These are phyloP conservation scores for Trichomalopsis sarcophagae DNA, from an alignment of 1,140 invertebrate genomes.

Conservation along the genomic window DNA sequence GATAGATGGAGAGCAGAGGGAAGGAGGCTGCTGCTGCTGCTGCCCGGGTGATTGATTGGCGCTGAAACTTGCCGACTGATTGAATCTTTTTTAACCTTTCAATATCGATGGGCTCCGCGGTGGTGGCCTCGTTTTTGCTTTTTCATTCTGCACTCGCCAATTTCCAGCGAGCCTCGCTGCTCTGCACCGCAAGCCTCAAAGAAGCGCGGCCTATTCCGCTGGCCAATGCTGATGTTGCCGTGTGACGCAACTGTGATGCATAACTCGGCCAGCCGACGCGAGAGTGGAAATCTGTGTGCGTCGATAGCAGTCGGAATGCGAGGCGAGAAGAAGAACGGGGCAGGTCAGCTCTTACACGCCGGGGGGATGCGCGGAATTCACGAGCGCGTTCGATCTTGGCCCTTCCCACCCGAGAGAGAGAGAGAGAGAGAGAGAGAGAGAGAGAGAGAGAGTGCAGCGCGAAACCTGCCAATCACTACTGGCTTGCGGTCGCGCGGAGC, in stretches of 20 bases:
- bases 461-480: constrained; percentile 46
- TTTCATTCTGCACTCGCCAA: not conserved
- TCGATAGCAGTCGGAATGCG: not conserved
- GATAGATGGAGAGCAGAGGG: constrained; percentile 52
- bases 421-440: not conserved
- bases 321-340: not conserved
- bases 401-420: not conserved
- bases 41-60: constrained; percentile 70
- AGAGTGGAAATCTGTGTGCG: not conserved
- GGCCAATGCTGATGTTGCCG: no score
- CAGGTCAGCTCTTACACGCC: not conserved
- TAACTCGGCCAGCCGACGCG: no score
- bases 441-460: not conserved
- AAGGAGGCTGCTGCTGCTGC: not conserved
- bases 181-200: not conserved
- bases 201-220: not conserved
- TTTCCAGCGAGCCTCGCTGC: not conserved
- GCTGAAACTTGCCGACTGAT: constrained; percentile 73
- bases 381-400: constrained; percentile 15
- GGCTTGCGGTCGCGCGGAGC: constrained; percentile 20
- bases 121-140: constrained; percentile 21
- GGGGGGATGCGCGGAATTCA: constrained; percentile 33
- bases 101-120: constrained; percentile 67
- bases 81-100: constrained; percentile 73
- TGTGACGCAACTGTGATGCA: no score